Evolutionary conservation across 2,113 vertebrate genomes (phyloP).

Genomic region (Protobothrops flavoviridis): DNA sequence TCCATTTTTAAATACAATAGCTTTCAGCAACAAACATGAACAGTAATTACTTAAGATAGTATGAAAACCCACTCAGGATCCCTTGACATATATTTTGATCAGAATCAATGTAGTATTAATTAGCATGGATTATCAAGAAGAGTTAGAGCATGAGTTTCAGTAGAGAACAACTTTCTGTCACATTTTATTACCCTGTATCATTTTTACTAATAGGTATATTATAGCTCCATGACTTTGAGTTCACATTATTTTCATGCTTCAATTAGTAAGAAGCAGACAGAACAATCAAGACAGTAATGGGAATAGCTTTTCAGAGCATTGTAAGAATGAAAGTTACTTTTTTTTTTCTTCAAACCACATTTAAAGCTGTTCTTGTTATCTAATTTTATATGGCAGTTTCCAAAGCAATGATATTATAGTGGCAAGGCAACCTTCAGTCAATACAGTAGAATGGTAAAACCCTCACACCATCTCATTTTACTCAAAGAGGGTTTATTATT

Average conservation of each 20-base stretch:
- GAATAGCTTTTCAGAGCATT: conserved; percentile 58
- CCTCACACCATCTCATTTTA: conserved; percentile 57
- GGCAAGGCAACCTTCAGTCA: conserved; percentile 61
- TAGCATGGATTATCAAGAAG: conserved; percentile 55
- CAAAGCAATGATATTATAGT: conserved; percentile 53
- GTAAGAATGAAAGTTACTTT: conserved; percentile 61
- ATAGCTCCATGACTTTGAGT: conserved; percentile 63
- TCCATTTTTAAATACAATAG: conserved; percentile 26
- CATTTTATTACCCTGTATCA: conserved; percentile 63
- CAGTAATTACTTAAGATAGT: conserved; percentile 29
- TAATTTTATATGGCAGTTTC: conserved; percentile 57
- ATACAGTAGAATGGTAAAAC: conserved; percentile 60
- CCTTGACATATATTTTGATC: conserved; percentile 50
- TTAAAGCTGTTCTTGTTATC: conserved; percentile 50
- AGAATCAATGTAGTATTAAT: conserved; percentile 61
- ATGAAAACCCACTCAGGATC: conserved; percentile 37
- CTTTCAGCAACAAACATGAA: conserved; percentile 40
- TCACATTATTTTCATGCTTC: conserved; percentile 72
- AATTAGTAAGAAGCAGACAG: conserved; percentile 65
- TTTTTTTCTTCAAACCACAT: conserved; percentile 36
- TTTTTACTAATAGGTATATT: conserved; percentile 64
- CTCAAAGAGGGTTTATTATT: conserved; percentile 61
- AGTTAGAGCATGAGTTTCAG: conserved; percentile 24
- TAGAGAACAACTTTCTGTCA: conserved; percentile 67
- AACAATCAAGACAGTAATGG: conserved; percentile 59